These are phyloP conservation scores for Ylistrum balloti DNA, from an alignment of 1,140 invertebrate species.

Conservation along the genomic window DNA sequence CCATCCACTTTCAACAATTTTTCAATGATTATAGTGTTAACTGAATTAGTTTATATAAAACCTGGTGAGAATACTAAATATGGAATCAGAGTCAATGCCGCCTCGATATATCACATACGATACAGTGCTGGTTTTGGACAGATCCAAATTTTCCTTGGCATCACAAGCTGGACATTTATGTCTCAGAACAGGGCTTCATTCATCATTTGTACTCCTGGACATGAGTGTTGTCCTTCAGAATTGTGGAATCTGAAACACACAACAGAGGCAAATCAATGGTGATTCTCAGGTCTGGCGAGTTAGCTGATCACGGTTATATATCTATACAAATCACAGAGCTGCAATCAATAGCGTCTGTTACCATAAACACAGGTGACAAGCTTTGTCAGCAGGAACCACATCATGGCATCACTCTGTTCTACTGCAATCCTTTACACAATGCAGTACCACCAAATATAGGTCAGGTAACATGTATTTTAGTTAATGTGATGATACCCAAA, in stretches of 20 bases:
- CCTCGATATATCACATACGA: no score
- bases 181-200: not conserved
- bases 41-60: no score
- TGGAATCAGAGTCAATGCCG: no score
- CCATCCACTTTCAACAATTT: not conserved
- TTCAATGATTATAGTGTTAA: not conserved
- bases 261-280: conserved; percentile 21
- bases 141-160: not conserved
- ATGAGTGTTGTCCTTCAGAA: not conserved
- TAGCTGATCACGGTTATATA: not conserved
- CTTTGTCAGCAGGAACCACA: not conserved
- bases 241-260: conserved; percentile 25
- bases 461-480: not conserved
- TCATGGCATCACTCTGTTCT: not conserved
- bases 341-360: not conserved
- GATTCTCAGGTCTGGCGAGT: conserved; percentile 8
- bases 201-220: not conserved
- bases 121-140: not conserved
- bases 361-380: conserved; percentile 13
- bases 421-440: not conserved
- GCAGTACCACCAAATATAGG: not conserved
- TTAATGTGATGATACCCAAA: no score
- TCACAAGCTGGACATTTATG: not conserved
- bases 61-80: not conserved
- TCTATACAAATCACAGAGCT: not conserved